Percentiles rank a stretch among this genome's conserved stretches.
Conservation (phyloP, 2,888 invertebrate species). For the Liopterus haemorrhoidalis region DNA sequence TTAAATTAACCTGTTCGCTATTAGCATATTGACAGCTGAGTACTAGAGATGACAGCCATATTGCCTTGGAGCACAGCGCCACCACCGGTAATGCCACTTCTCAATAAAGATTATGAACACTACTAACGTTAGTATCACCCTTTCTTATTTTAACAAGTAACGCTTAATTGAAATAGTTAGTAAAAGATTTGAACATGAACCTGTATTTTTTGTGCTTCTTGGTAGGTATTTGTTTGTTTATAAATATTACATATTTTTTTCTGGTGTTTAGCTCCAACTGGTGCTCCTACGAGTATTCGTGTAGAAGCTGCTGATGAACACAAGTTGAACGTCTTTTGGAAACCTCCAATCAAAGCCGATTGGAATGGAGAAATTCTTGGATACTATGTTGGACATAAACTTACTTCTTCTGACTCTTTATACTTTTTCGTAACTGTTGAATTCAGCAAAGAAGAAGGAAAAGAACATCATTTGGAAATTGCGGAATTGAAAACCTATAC, state of each 20-base stretch:
- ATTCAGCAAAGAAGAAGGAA: constrained; percentile 85
- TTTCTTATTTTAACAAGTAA: no score
- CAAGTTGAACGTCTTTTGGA: constrained; percentile 82
- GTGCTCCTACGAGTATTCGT: constrained; percentile 75
- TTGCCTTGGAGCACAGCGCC: no score
- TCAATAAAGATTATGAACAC: no score
- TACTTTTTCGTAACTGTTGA: constrained; percentile 88
- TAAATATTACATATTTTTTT: constrained; percentile 9
- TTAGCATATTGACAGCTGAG: no score
- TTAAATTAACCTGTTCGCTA: no score
- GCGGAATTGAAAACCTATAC: constrained; percentile 83
- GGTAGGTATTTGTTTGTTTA: neutral
- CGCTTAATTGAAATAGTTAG: no score
- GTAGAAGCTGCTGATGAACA: constrained; percentile 85
- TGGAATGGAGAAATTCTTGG: constrained; percentile 91
- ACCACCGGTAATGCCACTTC: no score
- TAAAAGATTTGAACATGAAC: no score
- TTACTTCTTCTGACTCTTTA: constrained; percentile 76
- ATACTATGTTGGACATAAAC: constrained; percentile 85
- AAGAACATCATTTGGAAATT: constrained; percentile 80
- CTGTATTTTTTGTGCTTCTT: constrained; percentile 4
- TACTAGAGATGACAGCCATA: no score
- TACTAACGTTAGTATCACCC: no score
- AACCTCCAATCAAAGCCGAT: constrained; percentile 79
- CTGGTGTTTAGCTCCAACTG: constrained; percentile 62